These are phyloP conservation scores for Gobiocypris rarus DNA, from an alignment of 2,113 vertebrate genomes.

Conservation along the genomic window DNA sequence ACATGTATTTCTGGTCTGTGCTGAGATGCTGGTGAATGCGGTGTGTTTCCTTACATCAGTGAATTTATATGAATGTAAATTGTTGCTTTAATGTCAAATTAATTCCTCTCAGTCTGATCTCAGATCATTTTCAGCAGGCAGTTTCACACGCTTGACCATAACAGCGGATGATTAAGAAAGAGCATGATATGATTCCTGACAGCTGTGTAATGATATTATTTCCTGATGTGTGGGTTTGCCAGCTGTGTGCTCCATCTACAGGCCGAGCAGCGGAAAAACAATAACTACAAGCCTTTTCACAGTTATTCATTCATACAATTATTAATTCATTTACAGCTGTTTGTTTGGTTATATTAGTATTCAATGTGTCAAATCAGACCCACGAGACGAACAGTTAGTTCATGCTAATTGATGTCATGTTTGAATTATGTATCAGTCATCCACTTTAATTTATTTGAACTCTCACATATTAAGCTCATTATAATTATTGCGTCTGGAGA, in stretches of 20 bases:
- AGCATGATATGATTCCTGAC: background rate
- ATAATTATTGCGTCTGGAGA: background rate
- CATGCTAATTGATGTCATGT: background rate
- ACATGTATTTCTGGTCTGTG: no score
- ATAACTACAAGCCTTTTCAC: constrained; percentile 13
- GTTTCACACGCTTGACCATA: background rate
- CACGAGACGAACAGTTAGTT: background rate
- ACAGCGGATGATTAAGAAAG: background rate
- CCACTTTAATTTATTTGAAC: background rate
- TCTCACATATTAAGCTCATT: background rate
- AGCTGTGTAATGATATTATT: background rate
- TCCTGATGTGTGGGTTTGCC: background rate
- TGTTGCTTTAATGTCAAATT: no score
- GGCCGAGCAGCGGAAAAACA: background rate
- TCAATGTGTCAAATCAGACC: constrained; percentile 71
- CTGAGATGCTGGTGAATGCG: no score
- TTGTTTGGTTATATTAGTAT: constrained; percentile 54
- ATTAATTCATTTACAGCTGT: background rate
- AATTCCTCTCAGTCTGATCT: no score
- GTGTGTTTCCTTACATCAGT: no score
- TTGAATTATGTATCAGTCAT: constrained; percentile 42
- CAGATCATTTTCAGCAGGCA: no score
- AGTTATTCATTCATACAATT: constrained; percentile 42
- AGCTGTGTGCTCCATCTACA: constrained; percentile 1
- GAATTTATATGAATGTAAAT: no score